Evolutionary conservation across 2,888 invertebrate genomes (phyloP).

Genomic region (Sarcophaga rosellei): DNA sequence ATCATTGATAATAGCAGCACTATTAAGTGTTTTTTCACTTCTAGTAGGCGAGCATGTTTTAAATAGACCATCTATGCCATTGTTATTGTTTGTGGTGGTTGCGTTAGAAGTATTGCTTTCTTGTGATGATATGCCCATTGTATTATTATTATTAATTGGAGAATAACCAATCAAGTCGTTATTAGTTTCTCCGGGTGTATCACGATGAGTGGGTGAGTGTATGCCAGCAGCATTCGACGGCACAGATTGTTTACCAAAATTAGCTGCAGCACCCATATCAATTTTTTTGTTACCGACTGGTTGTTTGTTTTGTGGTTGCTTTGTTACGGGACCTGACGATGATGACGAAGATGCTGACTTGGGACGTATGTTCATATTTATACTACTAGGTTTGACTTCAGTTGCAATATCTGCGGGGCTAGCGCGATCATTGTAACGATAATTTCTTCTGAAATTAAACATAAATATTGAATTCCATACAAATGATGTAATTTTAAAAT

Average conservation of each 20-base stretch:
- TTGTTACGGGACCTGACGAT: slow-evolving; percentile 80
- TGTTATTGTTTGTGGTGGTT: slow-evolving; percentile 73
- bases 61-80: slow-evolving; percentile 82
- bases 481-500: not conserved
- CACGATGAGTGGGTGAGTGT: slow-evolving; percentile 81
- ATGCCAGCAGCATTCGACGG: slow-evolving; percentile 78
- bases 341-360: slow-evolving; percentile 75
- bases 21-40: slow-evolving; percentile 67
- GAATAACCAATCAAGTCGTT: slow-evolving; percentile 75
- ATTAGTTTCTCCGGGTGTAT: slow-evolving; percentile 76
- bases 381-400: slow-evolving; percentile 74
- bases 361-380: slow-evolving; percentile 77
- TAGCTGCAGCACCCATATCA: slow-evolving; percentile 86
- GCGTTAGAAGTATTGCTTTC: slow-evolving; percentile 73
- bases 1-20: slow-evolving; percentile 83
- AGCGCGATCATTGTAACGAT: slow-evolving; percentile 81
- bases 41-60: slow-evolving; percentile 82
- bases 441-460: slow-evolving; percentile 73
- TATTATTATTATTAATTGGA: slow-evolving; percentile 68
- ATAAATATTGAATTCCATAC: not conserved
- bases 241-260: slow-evolving; percentile 83
- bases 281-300: slow-evolving; percentile 83
- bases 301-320: slow-evolving; percentile 79
- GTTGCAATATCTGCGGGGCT: slow-evolving; percentile 78
- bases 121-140: slow-evolving; percentile 67